phyloP scores from a whole-genome alignment of 2,797 vertebrate species.

The Peromyscus aztecus region DNA sequence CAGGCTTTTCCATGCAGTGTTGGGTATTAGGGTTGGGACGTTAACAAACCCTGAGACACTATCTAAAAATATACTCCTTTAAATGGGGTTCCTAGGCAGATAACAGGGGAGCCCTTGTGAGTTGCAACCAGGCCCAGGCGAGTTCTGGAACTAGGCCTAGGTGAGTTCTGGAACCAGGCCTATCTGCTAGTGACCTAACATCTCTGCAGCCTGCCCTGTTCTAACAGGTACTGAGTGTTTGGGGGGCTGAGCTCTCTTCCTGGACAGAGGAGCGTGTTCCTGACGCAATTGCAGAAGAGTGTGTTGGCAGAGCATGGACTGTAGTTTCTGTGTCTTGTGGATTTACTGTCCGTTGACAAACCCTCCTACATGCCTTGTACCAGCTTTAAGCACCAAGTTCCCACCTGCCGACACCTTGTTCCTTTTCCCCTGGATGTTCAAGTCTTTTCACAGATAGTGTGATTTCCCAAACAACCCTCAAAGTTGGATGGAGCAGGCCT shows the following conservation, averaged over 20 bases:
- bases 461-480: background rate
- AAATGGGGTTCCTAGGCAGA: background rate
- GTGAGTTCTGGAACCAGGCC: background rate
- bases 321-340: background rate
- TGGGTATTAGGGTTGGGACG: background rate
- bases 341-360: slow-evolving; percentile 47
- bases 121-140: background rate
- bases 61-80: background rate
- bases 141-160: background rate
- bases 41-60: background rate
- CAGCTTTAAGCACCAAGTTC: background rate
- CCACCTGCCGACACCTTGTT: background rate
- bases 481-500: background rate
- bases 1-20: background rate
- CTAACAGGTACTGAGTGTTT: background rate
- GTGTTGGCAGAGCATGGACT: background rate
- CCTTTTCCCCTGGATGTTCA: background rate
- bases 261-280: background rate
- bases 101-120: background rate
- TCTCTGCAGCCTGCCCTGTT: background rate
- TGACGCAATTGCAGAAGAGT: background rate
- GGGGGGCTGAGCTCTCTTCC: background rate
- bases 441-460: background rate
- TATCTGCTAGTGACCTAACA: background rate
- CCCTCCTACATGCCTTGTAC: background rate